phyloP scores from a whole-genome alignment of 2,888 invertebrate genomes.

The Synergus gifuensis region DNA sequence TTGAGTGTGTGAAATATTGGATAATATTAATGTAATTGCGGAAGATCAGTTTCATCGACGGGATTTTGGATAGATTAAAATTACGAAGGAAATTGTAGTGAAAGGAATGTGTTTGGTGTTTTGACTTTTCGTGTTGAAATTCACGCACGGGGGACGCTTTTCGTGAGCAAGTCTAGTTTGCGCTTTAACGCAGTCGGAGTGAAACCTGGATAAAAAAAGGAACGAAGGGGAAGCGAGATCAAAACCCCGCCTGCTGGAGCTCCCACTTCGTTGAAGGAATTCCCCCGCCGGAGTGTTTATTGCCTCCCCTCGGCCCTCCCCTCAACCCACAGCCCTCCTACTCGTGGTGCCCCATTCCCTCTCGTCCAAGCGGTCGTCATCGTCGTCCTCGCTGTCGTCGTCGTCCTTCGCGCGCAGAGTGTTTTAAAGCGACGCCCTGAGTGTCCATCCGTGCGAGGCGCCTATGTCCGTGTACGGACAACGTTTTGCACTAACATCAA shows the following conservation, averaged over 20 bases:
- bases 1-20: too few species aligned
- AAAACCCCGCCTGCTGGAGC: constrained; percentile 53
- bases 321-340: constrained; percentile 50
- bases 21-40: too few species aligned
- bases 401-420: constrained; percentile 74
- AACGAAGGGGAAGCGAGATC: constrained; percentile 48
- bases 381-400: constrained; percentile 54
- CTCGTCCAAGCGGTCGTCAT: constrained; percentile 60
- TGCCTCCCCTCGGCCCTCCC: constrained; percentile 62
- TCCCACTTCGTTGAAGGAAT: constrained; percentile 44
- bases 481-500: constrained; percentile 36
- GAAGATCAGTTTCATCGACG: too few species aligned
- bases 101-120: constrained; percentile 66
- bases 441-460: constrained; percentile 65
- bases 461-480: constrained; percentile 44
- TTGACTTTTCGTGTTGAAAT: constrained; percentile 70
- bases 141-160: constrained; percentile 64
- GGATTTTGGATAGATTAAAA: background rate
- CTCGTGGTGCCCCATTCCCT: constrained; percentile 50
- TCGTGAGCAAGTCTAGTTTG: constrained; percentile 50
- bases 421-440: constrained; percentile 71
- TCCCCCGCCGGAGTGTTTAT: constrained; percentile 48
- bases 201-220: constrained; percentile 25
- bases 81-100: constrained; percentile 39
- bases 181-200: constrained; percentile 54